Evolutionary conservation across 2,888 invertebrate genomes (phyloP).

Genomic region (Cetonia aurata): DNA sequence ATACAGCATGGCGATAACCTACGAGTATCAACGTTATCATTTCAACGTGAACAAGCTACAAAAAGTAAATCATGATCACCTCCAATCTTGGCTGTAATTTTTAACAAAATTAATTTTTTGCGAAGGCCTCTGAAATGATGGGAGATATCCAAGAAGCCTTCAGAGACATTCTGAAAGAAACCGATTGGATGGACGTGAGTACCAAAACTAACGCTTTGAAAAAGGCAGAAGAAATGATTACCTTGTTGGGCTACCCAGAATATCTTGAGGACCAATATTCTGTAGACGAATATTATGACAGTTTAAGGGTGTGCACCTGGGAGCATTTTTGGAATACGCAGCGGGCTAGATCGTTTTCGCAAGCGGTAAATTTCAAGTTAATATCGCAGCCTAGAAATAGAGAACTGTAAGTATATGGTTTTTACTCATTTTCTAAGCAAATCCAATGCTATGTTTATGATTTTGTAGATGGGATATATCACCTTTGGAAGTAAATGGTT

Average conservation of each 20-base stretch:
- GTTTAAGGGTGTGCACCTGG: constrained; percentile 62
- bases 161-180: constrained; percentile 64
- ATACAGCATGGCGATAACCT: constrained; percentile 62
- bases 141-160: constrained; percentile 67
- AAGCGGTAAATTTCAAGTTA: constrained; percentile 58
- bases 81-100: neutral
- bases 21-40: constrained; percentile 60
- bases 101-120: constrained; percentile 18
- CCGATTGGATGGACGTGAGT: constrained; percentile 70
- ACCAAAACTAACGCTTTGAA: constrained; percentile 66
- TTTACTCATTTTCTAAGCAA: neutral
- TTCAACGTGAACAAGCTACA: constrained; percentile 60
- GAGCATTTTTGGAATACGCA: constrained; percentile 63
- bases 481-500: constrained; percentile 74
- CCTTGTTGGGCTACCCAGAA: constrained; percentile 61
- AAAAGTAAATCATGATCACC: constrained; percentile 53
- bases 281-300: constrained; percentile 62
- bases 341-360: constrained; percentile 60
- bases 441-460: neutral
- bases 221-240: constrained; percentile 68
- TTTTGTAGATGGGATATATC: constrained; percentile 63
- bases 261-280: constrained; percentile 53
- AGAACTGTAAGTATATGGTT: constrained; percentile 51
- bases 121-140: constrained; percentile 63
- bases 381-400: constrained; percentile 57